Percentiles rank a stretch among this genome's conserved stretches.
Evolutionary conservation across 2,888 invertebrate species (phyloP).

Genomic region (Subacronicta megacephala): DNA sequence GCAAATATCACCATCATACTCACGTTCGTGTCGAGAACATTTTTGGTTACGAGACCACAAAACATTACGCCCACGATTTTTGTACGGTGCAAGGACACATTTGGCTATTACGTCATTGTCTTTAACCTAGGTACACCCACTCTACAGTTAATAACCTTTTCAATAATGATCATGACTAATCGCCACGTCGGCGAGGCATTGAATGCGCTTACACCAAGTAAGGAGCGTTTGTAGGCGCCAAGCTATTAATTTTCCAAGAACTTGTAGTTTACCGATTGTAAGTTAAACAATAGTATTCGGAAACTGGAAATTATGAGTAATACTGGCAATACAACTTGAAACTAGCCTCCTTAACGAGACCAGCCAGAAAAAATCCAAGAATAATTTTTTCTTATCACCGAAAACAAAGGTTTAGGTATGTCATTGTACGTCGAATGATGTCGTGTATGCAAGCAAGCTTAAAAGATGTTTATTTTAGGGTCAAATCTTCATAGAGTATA

Average conservation of each 20-base stretch:
- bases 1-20: no score
- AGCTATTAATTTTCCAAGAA: slow-evolving; percentile 26
- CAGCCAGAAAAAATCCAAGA: neutral
- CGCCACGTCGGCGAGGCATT: slow-evolving; percentile 42
- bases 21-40: no score
- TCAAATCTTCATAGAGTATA: neutral
- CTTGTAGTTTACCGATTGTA: slow-evolving; percentile 8
- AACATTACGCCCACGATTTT: neutral
- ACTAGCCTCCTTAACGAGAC: neutral
- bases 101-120: slow-evolving; percentile 37
- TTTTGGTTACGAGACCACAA: slow-evolving; percentile 1
- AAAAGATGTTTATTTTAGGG: neutral
- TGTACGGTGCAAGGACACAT: slow-evolving; percentile 25
- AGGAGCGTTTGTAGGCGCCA: slow-evolving; percentile 54
- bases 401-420: neutral
- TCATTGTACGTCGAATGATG: neutral
- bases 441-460: neutral
- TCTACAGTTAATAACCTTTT: slow-evolving; percentile 39
- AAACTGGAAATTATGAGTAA: slow-evolving; percentile 17
- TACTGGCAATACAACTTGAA: neutral
- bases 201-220: slow-evolving; percentile 49
- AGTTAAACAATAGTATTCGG: slow-evolving; percentile 4
- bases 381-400: neutral
- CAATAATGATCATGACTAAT: slow-evolving; percentile 56
- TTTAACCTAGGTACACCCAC: slow-evolving; percentile 22